A percentile compares a stretch with the other conserved stretches of the same genome.
These are phyloP conservation scores for Calyptomena viridis DNA, from an alignment of 2,113 vertebrate species.

Conservation along the genomic window DNA sequence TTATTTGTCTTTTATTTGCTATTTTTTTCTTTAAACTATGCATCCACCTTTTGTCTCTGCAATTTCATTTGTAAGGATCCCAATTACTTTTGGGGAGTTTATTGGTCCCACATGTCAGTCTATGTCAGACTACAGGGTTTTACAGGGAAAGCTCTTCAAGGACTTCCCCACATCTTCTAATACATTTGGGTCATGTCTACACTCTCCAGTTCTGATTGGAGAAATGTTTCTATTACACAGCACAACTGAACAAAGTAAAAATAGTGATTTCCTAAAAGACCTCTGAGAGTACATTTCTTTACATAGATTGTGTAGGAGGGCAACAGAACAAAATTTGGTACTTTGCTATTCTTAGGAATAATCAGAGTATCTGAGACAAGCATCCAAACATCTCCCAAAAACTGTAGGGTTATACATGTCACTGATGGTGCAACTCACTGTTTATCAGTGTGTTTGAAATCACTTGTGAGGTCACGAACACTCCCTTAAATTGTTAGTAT, in stretches of 20 bases:
- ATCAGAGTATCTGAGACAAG: neutral
- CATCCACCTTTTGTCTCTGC: neutral
- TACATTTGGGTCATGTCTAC: neutral
- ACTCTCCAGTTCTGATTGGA: neutral
- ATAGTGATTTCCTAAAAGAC: neutral
- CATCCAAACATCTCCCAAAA: neutral
- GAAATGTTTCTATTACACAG: neutral
- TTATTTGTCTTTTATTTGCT: neutral
- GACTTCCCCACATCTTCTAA: neutral
- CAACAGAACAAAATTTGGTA: neutral
- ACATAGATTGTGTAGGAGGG: neutral
- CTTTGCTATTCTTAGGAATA: neutral
- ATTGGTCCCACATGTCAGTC: neutral
- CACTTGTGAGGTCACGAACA: neutral
- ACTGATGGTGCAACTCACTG: neutral
- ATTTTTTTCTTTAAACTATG: neutral
- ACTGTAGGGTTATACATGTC: neutral
- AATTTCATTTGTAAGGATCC: neutral
- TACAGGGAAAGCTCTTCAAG: neutral
- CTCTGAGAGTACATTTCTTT: neutral
- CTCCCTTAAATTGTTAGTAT: neutral
- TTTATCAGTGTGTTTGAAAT: neutral
- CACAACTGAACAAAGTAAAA: neutral
- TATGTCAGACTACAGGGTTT: neutral
- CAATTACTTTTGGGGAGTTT: neutral